A percentile compares a stretch with the other conserved stretches of the same genome.
Evolutionary conservation across 2,113 vertebrate genomes (phyloP).

Genomic region (Nipponia nippon): DNA sequence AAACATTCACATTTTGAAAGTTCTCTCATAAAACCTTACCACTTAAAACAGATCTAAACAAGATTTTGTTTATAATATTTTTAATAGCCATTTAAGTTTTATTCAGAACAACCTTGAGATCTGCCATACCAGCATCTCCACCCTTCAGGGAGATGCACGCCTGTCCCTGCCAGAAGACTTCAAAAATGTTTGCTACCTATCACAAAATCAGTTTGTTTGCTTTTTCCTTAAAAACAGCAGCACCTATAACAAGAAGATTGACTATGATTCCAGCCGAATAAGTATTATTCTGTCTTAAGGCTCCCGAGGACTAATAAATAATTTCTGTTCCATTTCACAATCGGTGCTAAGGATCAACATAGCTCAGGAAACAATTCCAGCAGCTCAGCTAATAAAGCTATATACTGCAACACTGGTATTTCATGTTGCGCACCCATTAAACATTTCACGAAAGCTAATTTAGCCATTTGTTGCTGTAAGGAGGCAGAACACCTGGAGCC

Average conservation of each 20-base stretch:
- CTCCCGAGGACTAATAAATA: slow-evolving; percentile 6
- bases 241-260: neutral
- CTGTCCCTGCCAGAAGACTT: neutral
- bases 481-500: slow-evolving; percentile 18
- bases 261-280: neutral
- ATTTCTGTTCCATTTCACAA: neutral
- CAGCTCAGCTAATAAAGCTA: slow-evolving; percentile 30
- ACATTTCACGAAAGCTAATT: neutral
- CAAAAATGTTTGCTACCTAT: neutral
- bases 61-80: neutral
- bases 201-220: neutral
- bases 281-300: neutral
- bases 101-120: rapidly evolving
- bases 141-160: neutral
- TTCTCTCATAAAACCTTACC: neutral
- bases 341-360: neutral
- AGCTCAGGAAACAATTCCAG: slow-evolving; percentile 21
- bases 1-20: neutral
- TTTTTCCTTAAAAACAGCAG: neutral
- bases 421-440: neutral
- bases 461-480: slow-evolving; percentile 2
- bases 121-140: neutral
- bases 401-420: neutral
- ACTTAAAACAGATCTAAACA: neutral
- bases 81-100: neutral